phyloP scores from a whole-genome alignment of 2,888 invertebrate genomes.

The Gymnoscelis rufifasciata region DNA sequence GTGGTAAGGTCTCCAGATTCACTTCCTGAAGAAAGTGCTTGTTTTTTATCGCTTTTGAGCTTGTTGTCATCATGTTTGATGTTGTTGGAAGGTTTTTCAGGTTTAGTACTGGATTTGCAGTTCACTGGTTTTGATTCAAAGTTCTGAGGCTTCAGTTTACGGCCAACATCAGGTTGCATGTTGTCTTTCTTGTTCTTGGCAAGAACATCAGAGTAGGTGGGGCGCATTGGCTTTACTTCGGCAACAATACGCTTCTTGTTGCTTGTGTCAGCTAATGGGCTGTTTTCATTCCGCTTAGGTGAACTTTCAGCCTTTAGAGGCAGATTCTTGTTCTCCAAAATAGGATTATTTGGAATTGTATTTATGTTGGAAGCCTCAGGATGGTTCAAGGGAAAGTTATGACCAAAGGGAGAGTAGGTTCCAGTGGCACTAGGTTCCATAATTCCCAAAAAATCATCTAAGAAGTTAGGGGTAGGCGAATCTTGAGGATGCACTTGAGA shows the following conservation, averaged over 20 bases:
- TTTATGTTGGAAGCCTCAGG: constrained; percentile 62
- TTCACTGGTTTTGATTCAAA: constrained; percentile 57
- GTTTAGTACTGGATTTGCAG: constrained; percentile 59
- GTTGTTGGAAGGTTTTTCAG: constrained; percentile 52
- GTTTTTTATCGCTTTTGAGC: constrained; percentile 61
- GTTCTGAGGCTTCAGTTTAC: constrained; percentile 66
- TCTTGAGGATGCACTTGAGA: constrained; percentile 37
- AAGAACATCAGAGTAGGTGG: constrained; percentile 90
- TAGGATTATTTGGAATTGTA: constrained; percentile 49
- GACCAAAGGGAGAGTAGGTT: constrained; percentile 86
- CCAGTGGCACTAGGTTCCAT: constrained; percentile 85
- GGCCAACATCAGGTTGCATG: constrained; percentile 61
- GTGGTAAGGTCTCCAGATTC: constrained; percentile 71
- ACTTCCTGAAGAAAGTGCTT: constrained; percentile 70
- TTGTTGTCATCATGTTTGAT: constrained; percentile 59
- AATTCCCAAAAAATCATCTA: constrained; percentile 85
- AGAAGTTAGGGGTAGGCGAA: constrained; percentile 72
- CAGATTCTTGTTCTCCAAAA: constrained; percentile 48
- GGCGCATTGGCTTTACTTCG: constrained; percentile 92
- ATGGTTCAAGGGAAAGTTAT: constrained; percentile 75
- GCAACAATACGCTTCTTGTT: constrained; percentile 86
- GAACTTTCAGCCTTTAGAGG: constrained; percentile 53
- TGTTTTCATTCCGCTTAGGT: constrained; percentile 66
- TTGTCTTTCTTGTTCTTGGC: constrained; percentile 82
- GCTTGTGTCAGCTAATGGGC: constrained; percentile 74